phyloP scores from a whole-genome alignment of 2,888 invertebrate species.

The Drosophila villosipedis region DNA sequence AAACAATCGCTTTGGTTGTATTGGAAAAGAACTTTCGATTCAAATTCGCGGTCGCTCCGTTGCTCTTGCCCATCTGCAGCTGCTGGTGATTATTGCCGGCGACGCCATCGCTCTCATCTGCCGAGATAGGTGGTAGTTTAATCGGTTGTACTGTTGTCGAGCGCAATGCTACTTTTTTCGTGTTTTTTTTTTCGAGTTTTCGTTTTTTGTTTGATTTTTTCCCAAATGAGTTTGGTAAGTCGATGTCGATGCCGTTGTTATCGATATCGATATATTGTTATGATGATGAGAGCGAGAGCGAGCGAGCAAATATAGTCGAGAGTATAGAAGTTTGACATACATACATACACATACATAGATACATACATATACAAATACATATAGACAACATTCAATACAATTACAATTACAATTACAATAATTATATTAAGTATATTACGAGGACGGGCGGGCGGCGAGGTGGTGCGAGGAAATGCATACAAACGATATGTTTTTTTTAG shows the following conservation, averaged over 20 bases:
- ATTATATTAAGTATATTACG: constrained; percentile 26
- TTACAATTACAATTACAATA: constrained; percentile 25
- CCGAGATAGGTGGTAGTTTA: constrained; percentile 86
- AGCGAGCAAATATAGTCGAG: constrained; percentile 65
- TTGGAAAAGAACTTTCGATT: constrained; percentile 90
- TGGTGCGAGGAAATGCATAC: constrained; percentile 50
- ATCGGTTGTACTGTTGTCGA: constrained; percentile 84
- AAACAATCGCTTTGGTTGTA: constrained; percentile 96
- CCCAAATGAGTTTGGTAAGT: constrained; percentile 54
- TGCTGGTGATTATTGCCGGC: constrained; percentile 54
- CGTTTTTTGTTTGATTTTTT: constrained; percentile 1
- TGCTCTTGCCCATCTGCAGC: constrained; percentile 63
- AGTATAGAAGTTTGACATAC: constrained; percentile 65
- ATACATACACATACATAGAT: constrained; percentile 41
- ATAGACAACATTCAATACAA: constrained; percentile 59
- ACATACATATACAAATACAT: constrained; percentile 50
- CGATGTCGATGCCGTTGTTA: constrained; percentile 56
- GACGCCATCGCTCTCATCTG: constrained; percentile 82
- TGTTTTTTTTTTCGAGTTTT: neutral
- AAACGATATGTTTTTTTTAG: constrained; percentile 40
- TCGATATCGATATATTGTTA: constrained; percentile 49
- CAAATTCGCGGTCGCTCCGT: constrained; percentile 66
- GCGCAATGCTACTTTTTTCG: constrained; percentile 78
- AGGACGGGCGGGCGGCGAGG: constrained; percentile 57
- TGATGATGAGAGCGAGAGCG: constrained; percentile 64